Percentiles rank a stretch among this genome's conserved stretches.
These are phyloP conservation scores for Pardalotus punctatus DNA, from an alignment of 2,113 vertebrate genomes.

Conservation along the genomic window DNA sequence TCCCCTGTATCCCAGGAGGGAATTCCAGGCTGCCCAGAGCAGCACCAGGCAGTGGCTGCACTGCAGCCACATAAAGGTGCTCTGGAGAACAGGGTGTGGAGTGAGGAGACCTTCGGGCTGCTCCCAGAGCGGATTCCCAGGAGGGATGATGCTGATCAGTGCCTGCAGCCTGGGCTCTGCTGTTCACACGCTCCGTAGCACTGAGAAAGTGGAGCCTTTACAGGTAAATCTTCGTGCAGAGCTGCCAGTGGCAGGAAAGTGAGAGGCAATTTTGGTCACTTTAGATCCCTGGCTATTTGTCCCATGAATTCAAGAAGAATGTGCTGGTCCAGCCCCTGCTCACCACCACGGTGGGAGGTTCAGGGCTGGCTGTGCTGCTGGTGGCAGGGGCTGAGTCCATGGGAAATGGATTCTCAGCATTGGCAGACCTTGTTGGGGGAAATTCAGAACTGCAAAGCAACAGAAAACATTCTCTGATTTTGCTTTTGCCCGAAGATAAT, in stretches of 20 bases:
- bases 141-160: neutral
- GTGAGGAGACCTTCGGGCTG: neutral
- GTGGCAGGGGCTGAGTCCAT: neutral
- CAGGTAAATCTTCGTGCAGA: neutral
- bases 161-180: fast-evolving
- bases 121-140: neutral
- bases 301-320: neutral
- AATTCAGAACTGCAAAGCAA: neutral
- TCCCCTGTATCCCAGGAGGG: neutral
- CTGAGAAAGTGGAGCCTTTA: neutral
- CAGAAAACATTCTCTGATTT: neutral
- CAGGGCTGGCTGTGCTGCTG: neutral
- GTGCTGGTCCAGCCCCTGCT: neutral
- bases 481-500: neutral
- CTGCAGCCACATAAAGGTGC: neutral
- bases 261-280: neutral
- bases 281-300: neutral
- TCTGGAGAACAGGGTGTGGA: neutral
- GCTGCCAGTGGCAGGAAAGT: neutral
- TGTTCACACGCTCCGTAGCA: fast-evolving
- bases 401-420: neutral
- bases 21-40: neutral
- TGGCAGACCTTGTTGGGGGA: neutral
- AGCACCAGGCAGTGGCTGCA: neutral
- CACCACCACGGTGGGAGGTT: fast-evolving